Evolutionary conservation across 2,113 vertebrate species (phyloP), one percentile per base, ranked within the genome.

Genomic region (Abramis brama): DNA sequence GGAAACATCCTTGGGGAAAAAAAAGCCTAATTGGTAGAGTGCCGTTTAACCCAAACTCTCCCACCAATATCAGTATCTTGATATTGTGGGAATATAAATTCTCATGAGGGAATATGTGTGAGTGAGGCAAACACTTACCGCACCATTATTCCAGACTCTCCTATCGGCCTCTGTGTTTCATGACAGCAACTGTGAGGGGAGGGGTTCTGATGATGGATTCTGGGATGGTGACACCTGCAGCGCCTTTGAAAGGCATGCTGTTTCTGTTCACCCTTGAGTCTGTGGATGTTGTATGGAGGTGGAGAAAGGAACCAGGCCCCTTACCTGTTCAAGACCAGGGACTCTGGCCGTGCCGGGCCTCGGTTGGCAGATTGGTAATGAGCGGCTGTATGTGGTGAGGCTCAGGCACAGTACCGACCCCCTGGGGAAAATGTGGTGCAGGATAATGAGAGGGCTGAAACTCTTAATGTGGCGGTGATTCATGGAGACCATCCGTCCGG

Each of bases 401-500:
- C 94, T 93, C 90, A 92, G 95, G 83, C 94, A 94, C 92, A 93
- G 93, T 93, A 91, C 92, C 94, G 93, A 94, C 94, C 95, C 95
- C 95, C 95, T 95, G 94, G 95, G 94, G 95, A 95, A 94, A 93
- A 93, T 93, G 93, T 95, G 94, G 93, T 93, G 93, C 92, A 92
- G 94, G 95, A 95, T 96, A 96, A 96, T 96, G 95, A 95, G 94
- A 94, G 94, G 94, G 91, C 94, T 94, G 94, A 93, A 90, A 94
- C 91, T 94, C 94, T 95, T 95, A 96, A 96, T 96, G 95, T 95
- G 95, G 94, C 94, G 94, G 94, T 95, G 95, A 96, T 95, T 95
- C 96, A 96, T 95, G 95, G 94, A 95, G 94, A 94, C 95, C 94
- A 95, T 95, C 94, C 95, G 93, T 95, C 94, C 94, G 94, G 96